These are phyloP conservation scores for Silurus aristotelis DNA, from an alignment of 2,797 vertebrate genomes.

Conservation along the genomic window DNA sequence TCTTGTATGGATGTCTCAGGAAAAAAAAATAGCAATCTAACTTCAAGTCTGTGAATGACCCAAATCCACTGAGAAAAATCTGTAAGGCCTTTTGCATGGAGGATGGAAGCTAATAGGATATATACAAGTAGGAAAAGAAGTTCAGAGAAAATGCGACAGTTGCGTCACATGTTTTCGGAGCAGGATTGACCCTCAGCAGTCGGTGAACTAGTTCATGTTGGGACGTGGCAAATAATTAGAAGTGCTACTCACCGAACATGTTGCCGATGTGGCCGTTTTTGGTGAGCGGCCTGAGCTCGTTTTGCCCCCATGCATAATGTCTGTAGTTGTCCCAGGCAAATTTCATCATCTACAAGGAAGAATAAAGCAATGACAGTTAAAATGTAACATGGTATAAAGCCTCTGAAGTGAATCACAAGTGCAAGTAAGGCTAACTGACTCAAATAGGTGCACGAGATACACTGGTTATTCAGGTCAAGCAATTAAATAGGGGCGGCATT, in stretches of 20 bases:
- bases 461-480: not conserved
- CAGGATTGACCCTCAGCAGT: not conserved
- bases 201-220: not conserved
- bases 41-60: no score
- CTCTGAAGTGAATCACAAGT: not conserved
- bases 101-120: not conserved
- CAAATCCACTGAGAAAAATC: not conserved
- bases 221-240: not conserved
- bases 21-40: not conserved
- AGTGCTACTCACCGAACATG: conserved; percentile 91
- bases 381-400: not conserved
- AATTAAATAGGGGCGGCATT: not conserved
- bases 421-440: no score
- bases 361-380: not conserved
- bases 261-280: conserved; percentile 90
- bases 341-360: conserved; percentile 91
- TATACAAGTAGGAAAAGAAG: not conserved
- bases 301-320: conserved; percentile 89
- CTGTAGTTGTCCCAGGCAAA: conserved; percentile 97
- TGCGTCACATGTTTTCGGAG: not conserved
- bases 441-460: not conserved
- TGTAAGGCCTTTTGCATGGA: not conserved
- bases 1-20: not conserved
- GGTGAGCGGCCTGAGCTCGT: conserved; percentile 90
- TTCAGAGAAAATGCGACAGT: not conserved